Evolutionary conservation across 2,797 vertebrate species (phyloP), one percentile per base, ranked within the genome.

Genomic region (Melanotaenia trifasciata): DNA sequence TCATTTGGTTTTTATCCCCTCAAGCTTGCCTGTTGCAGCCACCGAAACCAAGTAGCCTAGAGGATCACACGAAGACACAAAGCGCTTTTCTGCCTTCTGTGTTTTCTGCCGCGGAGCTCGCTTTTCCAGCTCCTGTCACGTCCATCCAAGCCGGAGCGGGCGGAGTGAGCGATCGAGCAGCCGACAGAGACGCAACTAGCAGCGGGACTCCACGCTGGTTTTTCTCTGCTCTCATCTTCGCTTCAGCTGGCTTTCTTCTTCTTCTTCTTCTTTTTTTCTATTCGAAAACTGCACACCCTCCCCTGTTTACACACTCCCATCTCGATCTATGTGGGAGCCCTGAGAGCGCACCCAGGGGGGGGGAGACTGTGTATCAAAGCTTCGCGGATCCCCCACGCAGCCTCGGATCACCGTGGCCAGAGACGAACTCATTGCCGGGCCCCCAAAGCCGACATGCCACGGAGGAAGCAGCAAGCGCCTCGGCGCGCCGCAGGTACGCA

Each of bases 381-480:
- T 80, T 64, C 69, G 83, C 81, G 87, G 91, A 90, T 79, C 81
- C 87, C 90, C 78, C 81, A 79, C 94, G 91, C 93, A 92, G 92
- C 94, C 89, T 92, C 93, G 94, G 91, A 94, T 92, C 94, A 92
- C 87, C 92, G 94, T 93, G 94, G 94, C 92, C 91, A 93, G 81
- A 93, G 86, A 92, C 89, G 87, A 91, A 87, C 88, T 93, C 93
- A 92, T 88, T 64, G 72, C 90, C 83, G 87, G 89, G 73, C 64
- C 66, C 76, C 77, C 57, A 70, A 32, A 83, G 84, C 88, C 93
- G 96, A 92, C 94, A 98, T 98, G 97, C 97, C 97, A 94, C 94
- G 97, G 95, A 97, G 96, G 95, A 99, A 99, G 95, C 97, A 99
- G 96, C 96, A 99, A 91, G 97, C 97, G 95, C 97, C 97, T 83